phyloP scores from a whole-genome alignment of 2,113 vertebrate species.

The Galeopterus variegatus region DNA sequence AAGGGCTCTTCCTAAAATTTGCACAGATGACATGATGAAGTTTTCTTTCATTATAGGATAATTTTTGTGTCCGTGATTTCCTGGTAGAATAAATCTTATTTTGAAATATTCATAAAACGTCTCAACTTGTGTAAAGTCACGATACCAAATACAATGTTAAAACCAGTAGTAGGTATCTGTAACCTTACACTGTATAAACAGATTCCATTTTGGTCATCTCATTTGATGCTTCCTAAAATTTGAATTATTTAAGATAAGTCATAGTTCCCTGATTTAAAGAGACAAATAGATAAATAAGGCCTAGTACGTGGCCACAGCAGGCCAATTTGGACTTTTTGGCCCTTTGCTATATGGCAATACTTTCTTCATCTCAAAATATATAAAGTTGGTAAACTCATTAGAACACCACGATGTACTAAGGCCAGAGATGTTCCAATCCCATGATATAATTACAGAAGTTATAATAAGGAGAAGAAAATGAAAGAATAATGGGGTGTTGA shows the following conservation, averaged over 20 bases:
- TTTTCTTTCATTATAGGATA: neutral
- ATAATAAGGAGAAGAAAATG: neutral
- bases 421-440: neutral
- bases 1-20: neutral
- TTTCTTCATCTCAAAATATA: neutral
- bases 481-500: neutral
- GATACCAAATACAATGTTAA: neutral
- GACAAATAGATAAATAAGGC: neutral
- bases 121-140: neutral
- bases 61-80: constrained; percentile 13
- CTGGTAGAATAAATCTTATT: constrained; percentile 24
- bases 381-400: neutral
- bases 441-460: neutral
- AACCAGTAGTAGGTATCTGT: neutral
- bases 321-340: neutral
- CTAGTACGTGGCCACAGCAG: neutral
- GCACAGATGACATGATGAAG: neutral
- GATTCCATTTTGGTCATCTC: constrained; percentile 6
- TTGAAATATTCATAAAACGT: neutral
- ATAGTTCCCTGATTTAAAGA: neutral
- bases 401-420: neutral
- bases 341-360: neutral
- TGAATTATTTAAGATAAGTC: neutral
- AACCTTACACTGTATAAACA: neutral
- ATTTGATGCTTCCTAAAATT: constrained; percentile 17